Evolutionary conservation across 2,797 vertebrate species (phyloP).

Genomic region (Philypnodon macrostomus): DNA sequence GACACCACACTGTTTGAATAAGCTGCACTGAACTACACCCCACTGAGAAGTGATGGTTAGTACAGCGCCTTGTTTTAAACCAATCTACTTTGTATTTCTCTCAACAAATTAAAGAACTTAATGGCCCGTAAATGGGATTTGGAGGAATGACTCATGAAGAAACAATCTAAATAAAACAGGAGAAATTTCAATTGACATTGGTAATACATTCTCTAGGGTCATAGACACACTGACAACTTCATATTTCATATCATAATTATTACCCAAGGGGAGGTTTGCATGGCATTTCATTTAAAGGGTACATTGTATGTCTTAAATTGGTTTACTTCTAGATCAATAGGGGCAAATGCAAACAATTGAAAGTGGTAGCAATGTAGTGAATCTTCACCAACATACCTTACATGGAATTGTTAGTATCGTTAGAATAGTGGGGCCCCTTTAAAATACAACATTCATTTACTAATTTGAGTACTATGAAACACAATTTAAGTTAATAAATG

Average conservation of each 20-base stretch:
- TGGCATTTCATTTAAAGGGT: not conserved
- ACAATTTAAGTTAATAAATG: constrained; percentile 1
- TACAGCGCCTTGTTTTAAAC: constrained; percentile 12
- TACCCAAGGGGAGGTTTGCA: too few relatives aligned
- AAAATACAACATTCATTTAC: too few relatives aligned
- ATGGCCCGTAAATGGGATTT: not conserved
- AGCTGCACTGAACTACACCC: constrained; percentile 12
- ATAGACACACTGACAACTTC: too few relatives aligned
- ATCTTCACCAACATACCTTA: too few relatives aligned
- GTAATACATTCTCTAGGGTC: not conserved
- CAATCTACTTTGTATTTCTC: not conserved
- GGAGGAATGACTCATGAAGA: not conserved
- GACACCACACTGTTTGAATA: constrained; percentile 16
- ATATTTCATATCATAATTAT: too few relatives aligned
- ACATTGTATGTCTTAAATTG: too few relatives aligned
- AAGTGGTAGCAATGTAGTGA: too few relatives aligned
- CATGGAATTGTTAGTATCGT: too few relatives aligned
- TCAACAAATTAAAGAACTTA: constrained; percentile 4
- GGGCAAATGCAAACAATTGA: too few relatives aligned
- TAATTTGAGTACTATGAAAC: too few relatives aligned
- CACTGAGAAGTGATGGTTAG: constrained; percentile 55
- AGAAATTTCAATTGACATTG: not conserved
- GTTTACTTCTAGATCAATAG: too few relatives aligned
- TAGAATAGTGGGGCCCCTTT: too few relatives aligned
- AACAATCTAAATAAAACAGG: not conserved